These are phyloP conservation scores for Apamea anceps DNA, from an alignment of 2,888 invertebrate genomes.

Conservation along the genomic window DNA sequence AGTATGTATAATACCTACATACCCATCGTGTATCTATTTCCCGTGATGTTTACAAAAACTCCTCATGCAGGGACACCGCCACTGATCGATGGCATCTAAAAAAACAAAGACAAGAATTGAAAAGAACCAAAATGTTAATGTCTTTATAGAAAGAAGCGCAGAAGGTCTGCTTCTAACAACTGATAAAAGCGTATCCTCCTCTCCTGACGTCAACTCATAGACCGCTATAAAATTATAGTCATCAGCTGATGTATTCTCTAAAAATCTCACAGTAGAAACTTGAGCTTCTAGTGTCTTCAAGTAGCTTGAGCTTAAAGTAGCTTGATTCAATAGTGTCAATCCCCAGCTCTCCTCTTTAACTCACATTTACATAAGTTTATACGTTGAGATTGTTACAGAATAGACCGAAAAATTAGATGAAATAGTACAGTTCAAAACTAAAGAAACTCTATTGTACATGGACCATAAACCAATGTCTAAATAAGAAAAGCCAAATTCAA, in stretches of 20 bases:
- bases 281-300: no score
- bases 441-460: background rate
- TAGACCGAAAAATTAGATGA: background rate
- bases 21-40: background rate
- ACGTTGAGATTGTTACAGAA: background rate
- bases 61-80: slow-evolving; percentile 14
- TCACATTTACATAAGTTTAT: background rate
- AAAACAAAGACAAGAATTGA: slow-evolving; percentile 53
- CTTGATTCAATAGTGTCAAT: background rate
- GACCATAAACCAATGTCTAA: background rate
- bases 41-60: slow-evolving; percentile 36
- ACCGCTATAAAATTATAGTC: background rate
- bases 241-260: background rate
- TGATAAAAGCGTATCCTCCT: no score
- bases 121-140: background rate
- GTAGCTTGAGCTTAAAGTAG: background rate
- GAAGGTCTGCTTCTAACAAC: slow-evolving; percentile 4
- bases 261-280: no score
- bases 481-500: background rate
- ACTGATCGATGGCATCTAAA: slow-evolving; percentile 55
- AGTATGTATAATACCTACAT: background rate
- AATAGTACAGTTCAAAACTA: background rate
- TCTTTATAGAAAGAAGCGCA: background rate
- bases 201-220: background rate
- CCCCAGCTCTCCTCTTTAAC: background rate